phyloP scores from a whole-genome alignment of 2,797 vertebrate genomes.

The Aeoliscus strigatus region DNA sequence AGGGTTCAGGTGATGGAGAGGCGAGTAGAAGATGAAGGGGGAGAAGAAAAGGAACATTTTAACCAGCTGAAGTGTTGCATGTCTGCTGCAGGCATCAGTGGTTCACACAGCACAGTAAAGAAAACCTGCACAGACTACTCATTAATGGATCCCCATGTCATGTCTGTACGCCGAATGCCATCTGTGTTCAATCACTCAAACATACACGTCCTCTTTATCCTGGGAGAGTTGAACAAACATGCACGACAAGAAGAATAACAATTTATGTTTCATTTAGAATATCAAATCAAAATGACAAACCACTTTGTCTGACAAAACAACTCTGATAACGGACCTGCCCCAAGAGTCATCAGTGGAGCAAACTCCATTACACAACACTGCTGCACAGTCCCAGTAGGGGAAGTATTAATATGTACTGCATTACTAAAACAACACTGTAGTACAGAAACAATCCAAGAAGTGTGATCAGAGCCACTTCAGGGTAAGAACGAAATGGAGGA shows the following conservation, averaged over 20 bases:
- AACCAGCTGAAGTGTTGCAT: constrained; percentile 25
- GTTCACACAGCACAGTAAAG: no score
- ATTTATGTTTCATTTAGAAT: constrained; percentile 32
- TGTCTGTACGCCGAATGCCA: constrained; percentile 52
- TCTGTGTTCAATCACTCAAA: constrained; percentile 44
- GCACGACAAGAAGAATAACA: constrained; percentile 9
- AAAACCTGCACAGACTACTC: no score
- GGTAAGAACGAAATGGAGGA: constrained; percentile 16
- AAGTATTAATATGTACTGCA: constrained; percentile 32
- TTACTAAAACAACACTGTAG: constrained; percentile 25
- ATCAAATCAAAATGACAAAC: constrained; percentile 28
- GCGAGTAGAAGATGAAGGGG: constrained; percentile 4
- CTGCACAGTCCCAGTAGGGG: constrained; percentile 14
- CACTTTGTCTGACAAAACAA: constrained; percentile 29
- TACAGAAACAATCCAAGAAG: constrained; percentile 27
- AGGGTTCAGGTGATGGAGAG: constrained; percentile 29
- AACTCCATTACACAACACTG: constrained; percentile 6
- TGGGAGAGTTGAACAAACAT: constrained; percentile 11
- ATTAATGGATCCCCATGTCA: no score
- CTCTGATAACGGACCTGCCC: constrained; percentile 11
- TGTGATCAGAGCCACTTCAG: constrained; percentile 17
- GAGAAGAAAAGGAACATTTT: constrained; percentile 14
- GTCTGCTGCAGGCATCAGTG: constrained; percentile 24
- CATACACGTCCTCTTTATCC: constrained; percentile 8
- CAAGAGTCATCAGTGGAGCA: constrained; percentile 12